Evolutionary conservation across 2,888 invertebrate genomes (phyloP), one percentile per base, ranked within the genome.

Genomic region (Pterostichus madidus): DNA sequence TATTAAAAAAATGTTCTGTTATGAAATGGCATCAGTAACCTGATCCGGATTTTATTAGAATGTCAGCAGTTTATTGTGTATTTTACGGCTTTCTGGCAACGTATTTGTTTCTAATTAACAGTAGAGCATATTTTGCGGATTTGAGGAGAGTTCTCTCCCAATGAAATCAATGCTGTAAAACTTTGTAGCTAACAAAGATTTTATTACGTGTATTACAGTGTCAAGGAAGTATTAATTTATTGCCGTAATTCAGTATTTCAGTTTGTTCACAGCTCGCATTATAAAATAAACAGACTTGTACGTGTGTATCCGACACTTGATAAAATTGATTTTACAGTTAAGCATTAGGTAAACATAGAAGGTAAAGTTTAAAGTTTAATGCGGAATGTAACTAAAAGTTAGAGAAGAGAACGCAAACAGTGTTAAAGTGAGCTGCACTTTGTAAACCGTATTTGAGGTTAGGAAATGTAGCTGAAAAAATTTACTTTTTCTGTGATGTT

Each of bases 321-420:
- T 75, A 75, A 75, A 75, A 75, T 75, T 75, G 75, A 75, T 75
- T 75, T 52, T 24, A 15, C 52, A 75, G 75, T 52, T 75, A 75
- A 75, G 32, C 31, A 75, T 75, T 75, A 49, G 31, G 52, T 52
- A 49, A 75, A 75, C 52, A 75, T 49, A 52, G 17, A 24, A 31
- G 8, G 75, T 52, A 52, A 75, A 75, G 75, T 49, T 75, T 49
- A 52, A 71, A 71, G 71, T 71, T 71, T 44, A 71, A 75, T 52
- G 75, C 49, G 52, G 15, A 75, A 52, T 75, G 75, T 75, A 75
- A 75, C 49, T 75, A 64, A 75, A 75, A 75, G 75, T 75, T 52
- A 31, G 49, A 75, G 31, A 31, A 49, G 32, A 5, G 13, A 75
- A 13, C 10, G 64, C 13, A 64, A 64, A 64, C 64, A 64, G 31